Conservation (phyloP, 2,113 vertebrate species). For the Cyprinodon variegatus region DNA sequence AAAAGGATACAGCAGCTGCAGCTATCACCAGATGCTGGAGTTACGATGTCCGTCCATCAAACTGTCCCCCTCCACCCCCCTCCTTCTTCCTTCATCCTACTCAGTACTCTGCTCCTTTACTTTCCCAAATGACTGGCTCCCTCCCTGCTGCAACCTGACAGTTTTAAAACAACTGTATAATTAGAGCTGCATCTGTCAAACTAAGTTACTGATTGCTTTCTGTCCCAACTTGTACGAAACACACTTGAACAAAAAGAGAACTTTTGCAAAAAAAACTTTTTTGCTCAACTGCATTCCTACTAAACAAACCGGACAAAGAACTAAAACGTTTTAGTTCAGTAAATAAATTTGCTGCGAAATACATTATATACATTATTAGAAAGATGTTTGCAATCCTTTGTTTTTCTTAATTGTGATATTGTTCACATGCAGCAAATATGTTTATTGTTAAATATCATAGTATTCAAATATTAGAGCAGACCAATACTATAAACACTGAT, state of each 20-base stretch:
- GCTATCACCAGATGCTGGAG: constrained; percentile 81
- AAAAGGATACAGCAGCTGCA: constrained; percentile 79
- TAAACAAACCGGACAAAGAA: background rate
- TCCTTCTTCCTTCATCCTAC: constrained; percentile 34
- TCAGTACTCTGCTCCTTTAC: constrained; percentile 59
- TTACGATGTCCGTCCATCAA: constrained; percentile 82
- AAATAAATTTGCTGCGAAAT: background rate
- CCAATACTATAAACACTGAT: background rate
- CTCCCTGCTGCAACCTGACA: constrained; percentile 80
- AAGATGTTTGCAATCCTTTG: background rate
- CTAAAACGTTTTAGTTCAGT: background rate
- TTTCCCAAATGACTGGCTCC: constrained; percentile 75
- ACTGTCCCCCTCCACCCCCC: constrained; percentile 38
- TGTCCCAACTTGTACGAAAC: constrained; percentile 45
- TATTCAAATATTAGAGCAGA: background rate
- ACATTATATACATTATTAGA: background rate
- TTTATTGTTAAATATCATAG: no score
- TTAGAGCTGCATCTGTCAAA: constrained; percentile 81
- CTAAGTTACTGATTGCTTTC: constrained; percentile 62
- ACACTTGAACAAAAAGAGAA: constrained; percentile 20
- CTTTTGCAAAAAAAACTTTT: background rate
- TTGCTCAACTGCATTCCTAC: background rate
- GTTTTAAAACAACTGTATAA: constrained; percentile 86
- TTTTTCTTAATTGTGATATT: background rate
- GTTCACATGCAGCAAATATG: background rate